Conservation (phyloP, 2,888 invertebrate genomes). For the Agrochola circellaris region DNA sequence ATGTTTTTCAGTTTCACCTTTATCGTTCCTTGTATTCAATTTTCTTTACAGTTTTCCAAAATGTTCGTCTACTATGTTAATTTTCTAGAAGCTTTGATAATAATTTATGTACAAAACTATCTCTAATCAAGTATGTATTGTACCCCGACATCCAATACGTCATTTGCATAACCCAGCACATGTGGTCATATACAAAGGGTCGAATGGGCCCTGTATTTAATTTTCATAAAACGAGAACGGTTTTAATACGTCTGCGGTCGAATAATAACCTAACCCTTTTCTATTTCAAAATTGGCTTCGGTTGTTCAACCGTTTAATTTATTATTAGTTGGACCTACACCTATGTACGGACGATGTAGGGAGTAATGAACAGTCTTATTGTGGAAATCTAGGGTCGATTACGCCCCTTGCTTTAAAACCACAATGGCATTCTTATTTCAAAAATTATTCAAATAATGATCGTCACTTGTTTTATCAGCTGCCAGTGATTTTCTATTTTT, state of each 20-base stretch:
- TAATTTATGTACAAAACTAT: constrained; percentile 59
- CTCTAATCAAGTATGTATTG: constrained; percentile 81
- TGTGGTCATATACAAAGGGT: constrained; percentile 89
- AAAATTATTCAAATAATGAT: neutral
- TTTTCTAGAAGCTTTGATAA: constrained; percentile 33
- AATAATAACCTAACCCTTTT: constrained; percentile 87
- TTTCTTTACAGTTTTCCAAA: neutral
- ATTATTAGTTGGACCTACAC: constrained; percentile 72
- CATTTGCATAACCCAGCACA: constrained; percentile 90
- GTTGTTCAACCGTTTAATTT: constrained; percentile 75
- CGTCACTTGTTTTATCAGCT: constrained; percentile 1
- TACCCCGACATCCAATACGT: constrained; percentile 84
- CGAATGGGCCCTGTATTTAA: constrained; percentile 87
- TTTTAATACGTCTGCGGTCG: constrained; percentile 87
- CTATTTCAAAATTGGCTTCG: constrained; percentile 85
- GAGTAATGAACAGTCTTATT: constrained; percentile 55
- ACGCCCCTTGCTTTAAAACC: constrained; percentile 11
- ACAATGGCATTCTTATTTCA: constrained; percentile 2
- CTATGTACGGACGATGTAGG: constrained; percentile 55
- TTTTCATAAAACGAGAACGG: constrained; percentile 89
- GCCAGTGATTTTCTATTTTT: neutral
- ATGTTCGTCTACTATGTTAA: neutral
- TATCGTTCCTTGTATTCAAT: neutral
- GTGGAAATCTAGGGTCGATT: constrained; percentile 22
- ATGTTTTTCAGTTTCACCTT: no score